Percentiles rank a stretch among this genome's conserved stretches.
Conservation (phyloP, 2,113 vertebrate species). For the Peromyscus californicus region DNA sequence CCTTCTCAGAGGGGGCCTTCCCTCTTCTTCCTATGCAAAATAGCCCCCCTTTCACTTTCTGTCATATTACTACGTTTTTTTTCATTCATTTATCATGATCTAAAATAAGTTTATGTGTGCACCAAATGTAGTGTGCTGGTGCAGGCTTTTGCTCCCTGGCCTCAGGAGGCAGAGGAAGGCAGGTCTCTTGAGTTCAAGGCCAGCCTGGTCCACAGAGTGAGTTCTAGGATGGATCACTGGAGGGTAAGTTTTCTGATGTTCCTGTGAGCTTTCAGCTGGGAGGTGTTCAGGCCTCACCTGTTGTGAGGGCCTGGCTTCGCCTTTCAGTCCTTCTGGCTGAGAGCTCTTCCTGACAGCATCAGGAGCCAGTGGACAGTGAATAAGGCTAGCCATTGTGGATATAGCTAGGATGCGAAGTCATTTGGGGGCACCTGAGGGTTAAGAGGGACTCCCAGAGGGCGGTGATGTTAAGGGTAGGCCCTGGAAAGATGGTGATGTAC, state of each 20-base stretch:
- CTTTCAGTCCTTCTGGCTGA: background rate
- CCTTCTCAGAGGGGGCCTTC: slow-evolving; percentile 74
- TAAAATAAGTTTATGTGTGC: slow-evolving; percentile 49
- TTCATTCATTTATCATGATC: background rate
- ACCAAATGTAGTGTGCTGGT: too few relatives aligned
- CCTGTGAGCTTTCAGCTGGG: background rate
- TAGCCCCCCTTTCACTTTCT: slow-evolving; percentile 77
- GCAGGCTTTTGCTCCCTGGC: background rate
- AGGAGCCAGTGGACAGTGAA: background rate
- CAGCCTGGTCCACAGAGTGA: background rate
- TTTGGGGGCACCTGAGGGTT: background rate
- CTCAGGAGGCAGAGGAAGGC: background rate
- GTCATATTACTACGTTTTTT: slow-evolving; percentile 61
- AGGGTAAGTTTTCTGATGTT: background rate
- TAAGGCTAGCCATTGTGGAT: background rate
- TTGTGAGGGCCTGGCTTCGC: background rate
- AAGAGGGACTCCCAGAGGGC: background rate
- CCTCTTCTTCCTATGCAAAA: slow-evolving; percentile 76
- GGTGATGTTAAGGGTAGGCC: background rate
- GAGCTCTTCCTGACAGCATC: background rate
- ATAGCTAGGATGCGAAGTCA: background rate
- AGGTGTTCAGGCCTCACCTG: background rate
- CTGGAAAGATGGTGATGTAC: background rate
- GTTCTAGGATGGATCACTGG: background rate
- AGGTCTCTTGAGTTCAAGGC: background rate